Conservation (phyloP, 2,888 invertebrate genomes). For the Scrobipalpa costella region DNA sequence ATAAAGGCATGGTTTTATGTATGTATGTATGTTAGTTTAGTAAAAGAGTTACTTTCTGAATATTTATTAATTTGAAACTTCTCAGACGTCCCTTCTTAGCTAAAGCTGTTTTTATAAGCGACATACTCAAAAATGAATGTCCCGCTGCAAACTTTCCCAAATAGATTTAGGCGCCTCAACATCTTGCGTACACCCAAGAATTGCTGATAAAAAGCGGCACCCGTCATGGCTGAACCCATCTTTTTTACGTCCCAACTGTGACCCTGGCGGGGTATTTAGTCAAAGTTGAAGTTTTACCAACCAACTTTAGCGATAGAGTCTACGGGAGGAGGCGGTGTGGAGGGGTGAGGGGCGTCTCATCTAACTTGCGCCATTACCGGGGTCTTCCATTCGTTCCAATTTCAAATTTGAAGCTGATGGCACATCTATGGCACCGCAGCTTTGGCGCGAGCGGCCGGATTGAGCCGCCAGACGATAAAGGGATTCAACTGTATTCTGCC, state of each 20-base stretch:
- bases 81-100: neutral
- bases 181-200: constrained; percentile 24
- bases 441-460: constrained; percentile 30
- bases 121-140: neutral
- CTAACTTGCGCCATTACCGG: constrained; percentile 78
- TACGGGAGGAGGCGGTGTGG: constrained; percentile 25
- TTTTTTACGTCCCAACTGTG: constrained; percentile 39
- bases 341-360: constrained; percentile 60
- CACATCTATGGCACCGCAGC: constrained; percentile 70
- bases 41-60: no score
- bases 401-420: constrained; percentile 78
- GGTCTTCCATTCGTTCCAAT: constrained; percentile 78
- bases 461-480: constrained; percentile 42
- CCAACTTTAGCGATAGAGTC: constrained; percentile 51
- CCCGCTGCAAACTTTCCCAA: constrained; percentile 3
- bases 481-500: constrained; percentile 31
- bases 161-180: constrained; percentile 19
- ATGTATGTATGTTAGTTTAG: no score
- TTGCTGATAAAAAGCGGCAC: constrained; percentile 26
- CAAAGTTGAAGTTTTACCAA: constrained; percentile 63
- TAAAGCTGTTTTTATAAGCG: neutral
- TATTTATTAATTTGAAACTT: neutral
- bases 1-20: no score
- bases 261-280: constrained; percentile 56
- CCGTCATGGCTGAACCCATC: constrained; percentile 36